Percentiles rank a stretch among this genome's conserved stretches.
phyloP scores from a whole-genome alignment of 2,888 invertebrate genomes.

The Nemotelus pantherinus region DNA sequence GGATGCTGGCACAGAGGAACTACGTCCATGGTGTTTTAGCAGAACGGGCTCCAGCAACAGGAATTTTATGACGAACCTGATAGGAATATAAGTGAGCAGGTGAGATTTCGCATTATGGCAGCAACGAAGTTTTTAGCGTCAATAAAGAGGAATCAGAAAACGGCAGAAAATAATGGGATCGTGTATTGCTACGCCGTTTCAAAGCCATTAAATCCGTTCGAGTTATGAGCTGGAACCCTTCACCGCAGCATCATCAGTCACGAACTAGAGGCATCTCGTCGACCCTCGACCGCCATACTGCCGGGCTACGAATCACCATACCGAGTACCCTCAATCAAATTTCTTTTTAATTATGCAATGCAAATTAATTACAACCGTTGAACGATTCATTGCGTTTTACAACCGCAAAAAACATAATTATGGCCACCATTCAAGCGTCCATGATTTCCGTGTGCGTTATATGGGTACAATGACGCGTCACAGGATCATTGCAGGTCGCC shows the following conservation, averaged over 20 bases:
- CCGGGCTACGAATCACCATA: neutral
- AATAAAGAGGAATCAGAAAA: constrained; percentile 34
- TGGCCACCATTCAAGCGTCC: neutral
- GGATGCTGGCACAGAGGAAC: too few relatives aligned
- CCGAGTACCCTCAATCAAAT: constrained; percentile 41
- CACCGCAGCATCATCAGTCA: neutral
- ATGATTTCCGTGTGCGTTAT: neutral
- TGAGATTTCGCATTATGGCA: neutral
- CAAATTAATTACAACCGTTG: constrained; percentile 48
- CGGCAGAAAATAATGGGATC: constrained; percentile 21
- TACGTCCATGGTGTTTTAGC: too few relatives aligned
- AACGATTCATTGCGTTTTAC: constrained; percentile 41
- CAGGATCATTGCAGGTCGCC: neutral
- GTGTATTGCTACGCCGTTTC: constrained; percentile 1
- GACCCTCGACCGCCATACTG: too few relatives aligned
- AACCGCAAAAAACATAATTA: constrained; percentile 40
- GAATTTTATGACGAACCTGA: too few relatives aligned
- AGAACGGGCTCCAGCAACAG: too few relatives aligned
- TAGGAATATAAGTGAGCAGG: too few relatives aligned
- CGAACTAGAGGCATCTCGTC: too few relatives aligned
- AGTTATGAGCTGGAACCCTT: constrained; percentile 20
- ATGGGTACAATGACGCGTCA: constrained; percentile 17
- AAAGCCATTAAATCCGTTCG: constrained; percentile 33
- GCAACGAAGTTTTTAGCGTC: constrained; percentile 4
- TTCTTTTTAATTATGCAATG: constrained; percentile 50